Base-by-base conservation (phyloP, 2,113 vertebrate species). In the Neoarius graeffei region DNA sequence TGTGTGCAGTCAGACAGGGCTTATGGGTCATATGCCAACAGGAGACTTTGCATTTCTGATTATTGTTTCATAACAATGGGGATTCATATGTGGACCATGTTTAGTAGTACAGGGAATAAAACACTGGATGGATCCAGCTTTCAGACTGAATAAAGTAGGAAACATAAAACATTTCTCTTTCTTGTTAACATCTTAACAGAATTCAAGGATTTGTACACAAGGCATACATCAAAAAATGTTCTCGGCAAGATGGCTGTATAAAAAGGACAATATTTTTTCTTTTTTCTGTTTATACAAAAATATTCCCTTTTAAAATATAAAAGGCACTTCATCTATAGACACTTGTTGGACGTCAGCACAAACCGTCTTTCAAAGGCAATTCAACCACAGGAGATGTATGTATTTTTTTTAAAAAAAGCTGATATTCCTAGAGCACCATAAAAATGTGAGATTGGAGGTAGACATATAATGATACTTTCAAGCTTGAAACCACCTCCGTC, bases 401-500 rank as follows among this genome's bases (percentile, higher is more conserved):
- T 81, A 83, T 14, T 52, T 52, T 69, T 69, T 35, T 80, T 35
- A 1, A 35, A 42, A 35, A 66, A 87, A 91, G 35, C 50, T 52
- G 76, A 35, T 52, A 83, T 67, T 91, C 91, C 91, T 19, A 94
- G 96, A 85, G 96, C 96, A 96, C 96, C 96, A 94, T 93, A 93
- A 91, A 92, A 91, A 93, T 95, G 95, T 94, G 95, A 95, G 95
- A 95, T 95, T 95, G 96, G 96, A 96, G 96, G 96, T 96, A 96
- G 96, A 94, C 91, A 93, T 92, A 93, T 73, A 85, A 87, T 85
- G 74, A 86, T 69, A 83, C 66, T 91, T 91, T 92, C 92, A 89
- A 88, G 88, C 76, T 42, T 85, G 87, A 86, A 87, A 87, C 62
- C 83, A 85, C 88, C 90, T 89, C 86, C 86, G 3, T 73, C 74